phyloP scores from a whole-genome alignment of 2,113 vertebrate species.

The Petrocephalus microphthalmus region DNA sequence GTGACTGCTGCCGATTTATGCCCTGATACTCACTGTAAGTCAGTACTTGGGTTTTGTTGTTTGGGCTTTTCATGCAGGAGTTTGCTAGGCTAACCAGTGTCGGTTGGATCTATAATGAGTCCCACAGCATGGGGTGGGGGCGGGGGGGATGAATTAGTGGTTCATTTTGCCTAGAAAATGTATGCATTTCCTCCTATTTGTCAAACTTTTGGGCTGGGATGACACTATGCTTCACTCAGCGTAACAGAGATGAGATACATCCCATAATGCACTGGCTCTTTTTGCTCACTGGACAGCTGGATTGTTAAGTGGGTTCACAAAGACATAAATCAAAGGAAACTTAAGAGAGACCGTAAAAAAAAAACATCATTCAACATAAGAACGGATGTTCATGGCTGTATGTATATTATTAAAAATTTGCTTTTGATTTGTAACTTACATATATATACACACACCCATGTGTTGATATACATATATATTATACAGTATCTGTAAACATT shows the following conservation, averaged over 20 bases:
- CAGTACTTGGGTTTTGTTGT: not conserved
- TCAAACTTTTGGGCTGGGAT: conserved; percentile 4
- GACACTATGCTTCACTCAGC: not conserved
- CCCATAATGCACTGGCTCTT: not conserved
- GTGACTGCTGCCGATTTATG: not conserved
- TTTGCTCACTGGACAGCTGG: not conserved
- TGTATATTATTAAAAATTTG: not conserved
- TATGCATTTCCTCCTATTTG: not conserved
- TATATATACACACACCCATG: not conserved
- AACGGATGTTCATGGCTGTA: not conserved
- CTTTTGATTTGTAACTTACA: not conserved
- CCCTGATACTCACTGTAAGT: not conserved
- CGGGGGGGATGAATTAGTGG: not conserved
- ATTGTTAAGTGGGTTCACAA: not conserved
- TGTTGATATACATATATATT: not conserved
- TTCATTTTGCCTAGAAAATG: not conserved
- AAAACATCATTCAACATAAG: not conserved
- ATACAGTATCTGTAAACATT: not conserved
- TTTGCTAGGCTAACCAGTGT: not conserved
- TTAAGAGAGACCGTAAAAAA: not conserved
- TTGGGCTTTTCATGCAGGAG: not conserved
- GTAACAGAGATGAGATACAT: not conserved
- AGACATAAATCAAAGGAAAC: not conserved
- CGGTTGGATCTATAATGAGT: not conserved
- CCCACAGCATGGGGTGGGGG: not conserved